Base-by-base conservation (phyloP, 2,113 vertebrate species). In the Pogona vitticeps region DNA sequence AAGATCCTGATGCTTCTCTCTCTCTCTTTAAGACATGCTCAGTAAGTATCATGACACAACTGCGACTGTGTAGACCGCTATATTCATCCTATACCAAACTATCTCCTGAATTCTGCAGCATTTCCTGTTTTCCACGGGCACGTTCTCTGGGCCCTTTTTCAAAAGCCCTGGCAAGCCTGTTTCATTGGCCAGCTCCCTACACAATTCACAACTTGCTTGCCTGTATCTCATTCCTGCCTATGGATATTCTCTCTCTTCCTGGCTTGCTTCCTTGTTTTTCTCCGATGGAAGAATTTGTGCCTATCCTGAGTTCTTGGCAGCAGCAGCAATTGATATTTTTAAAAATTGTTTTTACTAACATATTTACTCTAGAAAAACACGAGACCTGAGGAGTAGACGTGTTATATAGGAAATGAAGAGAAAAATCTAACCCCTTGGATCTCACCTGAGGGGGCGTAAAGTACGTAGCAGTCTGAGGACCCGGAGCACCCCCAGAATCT, bases 401-500 rank as follows among this genome's bases (percentile, higher is more conserved):
- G 9, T 21, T 0, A 2, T 6, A 0, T 6, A 17, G 1, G 3
- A 17, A 1, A 23, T 75, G 31, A 2, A 8, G 0, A 38, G 12
- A 0, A 86, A n/a, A 63, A 7, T 36, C 18, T 65, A 2, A 65
- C 0, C 0, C 23, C 28, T 40, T 31, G 68, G 82, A 70, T 91
- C 95, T 94, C 31, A 99, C 98, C 98, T 97, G 95, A 99, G 97
- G 7, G 99, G 98, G 79, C 98, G 98, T 8, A 99, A 92, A n/a
- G 98, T 99, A 76, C 98, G 97, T 70, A 99, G 95, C 83, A 99
- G 96, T 77, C 99, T 94, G 52, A 99, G 96, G 3, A 99, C 99
- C 71, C 99, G 94, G 9, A 99, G 98, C 82, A 99, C 98, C 0
- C 99, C 99, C 68, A 99, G 95, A 94, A 99, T 99, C 96, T 99